Evolutionary conservation across 1,140 invertebrate species (phyloP).

Genomic region (Wiebesia pumilae): DNA sequence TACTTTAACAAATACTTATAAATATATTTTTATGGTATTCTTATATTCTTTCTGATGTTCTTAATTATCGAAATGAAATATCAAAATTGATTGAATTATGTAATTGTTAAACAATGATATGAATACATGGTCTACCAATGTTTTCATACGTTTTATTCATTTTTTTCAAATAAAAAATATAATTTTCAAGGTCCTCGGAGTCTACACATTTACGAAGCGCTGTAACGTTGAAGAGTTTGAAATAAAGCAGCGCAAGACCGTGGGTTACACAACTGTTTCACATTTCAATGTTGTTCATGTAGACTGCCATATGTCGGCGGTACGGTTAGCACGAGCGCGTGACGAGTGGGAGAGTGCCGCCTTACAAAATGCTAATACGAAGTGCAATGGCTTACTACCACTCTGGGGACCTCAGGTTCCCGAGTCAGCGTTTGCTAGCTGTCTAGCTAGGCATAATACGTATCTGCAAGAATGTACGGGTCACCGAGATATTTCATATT

Average conservation of each 20-base stretch:
- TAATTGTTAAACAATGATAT: too few species aligned
- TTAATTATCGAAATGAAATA: too few species aligned
- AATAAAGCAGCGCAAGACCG: slow-evolving; percentile 86
- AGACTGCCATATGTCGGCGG: slow-evolving; percentile 97
- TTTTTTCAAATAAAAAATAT: too few species aligned
- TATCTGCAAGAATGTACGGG: slow-evolving; percentile 91
- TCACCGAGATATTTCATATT: slow-evolving; percentile 90
- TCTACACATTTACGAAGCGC: slow-evolving; percentile 98
- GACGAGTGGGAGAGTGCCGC: slow-evolving; percentile 99
- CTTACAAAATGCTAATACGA: slow-evolving; percentile 97
- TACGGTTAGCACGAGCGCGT: slow-evolving; percentile 82
- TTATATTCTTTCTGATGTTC: too few species aligned
- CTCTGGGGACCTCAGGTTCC: slow-evolving; percentile 97
- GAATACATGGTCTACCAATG: too few species aligned
- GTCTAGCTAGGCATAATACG: slow-evolving; percentile 91
- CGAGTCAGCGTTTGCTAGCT: slow-evolving; percentile 95
- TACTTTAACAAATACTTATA: too few species aligned
- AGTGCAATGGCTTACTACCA: slow-evolving; percentile 96
- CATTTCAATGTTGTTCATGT: slow-evolving; percentile 99
- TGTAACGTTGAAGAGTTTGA: slow-evolving; percentile 97
- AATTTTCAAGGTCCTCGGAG: slow-evolving; percentile 84
- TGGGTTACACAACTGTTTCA: slow-evolving; percentile 95
- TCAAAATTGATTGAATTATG: too few species aligned
- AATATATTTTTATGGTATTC: too few species aligned
- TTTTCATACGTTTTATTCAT: too few species aligned